phyloP scores from a whole-genome alignment of 2,888 invertebrate genomes.

The Sinodicranocentrus sp. region DNA sequence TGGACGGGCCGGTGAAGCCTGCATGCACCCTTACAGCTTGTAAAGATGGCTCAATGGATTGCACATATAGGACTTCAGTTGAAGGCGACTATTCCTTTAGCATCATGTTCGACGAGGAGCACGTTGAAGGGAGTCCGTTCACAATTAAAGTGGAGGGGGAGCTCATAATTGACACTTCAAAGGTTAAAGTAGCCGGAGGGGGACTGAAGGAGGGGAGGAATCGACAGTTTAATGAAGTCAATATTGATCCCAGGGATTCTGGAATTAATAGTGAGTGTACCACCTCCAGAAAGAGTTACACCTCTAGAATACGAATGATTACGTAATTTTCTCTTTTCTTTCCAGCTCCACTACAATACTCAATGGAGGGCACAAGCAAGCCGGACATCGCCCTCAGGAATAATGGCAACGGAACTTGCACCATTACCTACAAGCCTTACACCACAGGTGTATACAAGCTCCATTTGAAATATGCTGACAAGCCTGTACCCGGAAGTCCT shows the following conservation, averaged over 20 bases:
- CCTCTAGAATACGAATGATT: too few species aligned
- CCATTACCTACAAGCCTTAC: constrained; percentile 74
- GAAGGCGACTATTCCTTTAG: constrained; percentile 75
- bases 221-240: constrained; percentile 69
- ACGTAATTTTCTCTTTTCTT: too few species aligned
- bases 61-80: constrained; percentile 68
- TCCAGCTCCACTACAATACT: constrained; percentile 75
- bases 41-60: constrained; percentile 74
- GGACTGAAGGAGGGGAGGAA: constrained; percentile 72
- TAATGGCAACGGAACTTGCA: constrained; percentile 75
- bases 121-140: constrained; percentile 75
- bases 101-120: constrained; percentile 75
- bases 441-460: constrained; percentile 75
- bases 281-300: too few species aligned
- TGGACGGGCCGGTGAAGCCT: constrained; percentile 75
- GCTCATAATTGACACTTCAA: constrained; percentile 70
- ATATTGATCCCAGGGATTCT: constrained; percentile 75
- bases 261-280: constrained; percentile 74
- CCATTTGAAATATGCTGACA: constrained; percentile 74
- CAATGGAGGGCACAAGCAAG: constrained; percentile 76
- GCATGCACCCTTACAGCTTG: constrained; percentile 72
- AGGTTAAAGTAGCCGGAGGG: constrained; percentile 74
- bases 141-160: constrained; percentile 74
- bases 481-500: constrained; percentile 75
- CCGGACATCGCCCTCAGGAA: constrained; percentile 74